These are phyloP conservation scores for Athripsodes cinereus DNA, from an alignment of 2,888 invertebrate species.

Conservation along the genomic window DNA sequence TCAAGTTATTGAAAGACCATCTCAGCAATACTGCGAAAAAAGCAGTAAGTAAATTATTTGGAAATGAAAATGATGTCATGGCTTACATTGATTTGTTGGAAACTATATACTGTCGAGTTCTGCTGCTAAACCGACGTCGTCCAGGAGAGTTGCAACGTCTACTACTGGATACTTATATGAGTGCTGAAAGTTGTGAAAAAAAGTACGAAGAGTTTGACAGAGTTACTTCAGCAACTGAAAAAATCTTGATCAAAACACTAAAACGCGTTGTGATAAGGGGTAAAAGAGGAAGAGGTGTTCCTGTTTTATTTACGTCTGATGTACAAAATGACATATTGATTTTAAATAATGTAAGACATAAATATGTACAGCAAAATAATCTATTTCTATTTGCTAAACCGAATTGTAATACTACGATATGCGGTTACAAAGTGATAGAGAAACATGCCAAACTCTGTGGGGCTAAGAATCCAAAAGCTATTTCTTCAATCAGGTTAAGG, in stretches of 20 bases:
- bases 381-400: neutral
- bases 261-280: conserved; percentile 3
- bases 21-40: conserved; percentile 2
- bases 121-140: conserved; percentile 3
- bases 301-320: neutral
- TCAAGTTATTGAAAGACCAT: conserved; percentile 2
- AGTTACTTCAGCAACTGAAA: conserved; percentile 3
- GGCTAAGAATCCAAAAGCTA: conserved; percentile 3
- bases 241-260: conserved; percentile 2
- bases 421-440: neutral
- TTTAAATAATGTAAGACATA: neutral
- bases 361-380: neutral
- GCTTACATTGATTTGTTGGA: conserved; percentile 3
- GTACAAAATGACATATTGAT: neutral
- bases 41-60: neutral
- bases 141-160: conserved; percentile 5
- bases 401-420: neutral
- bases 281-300: conserved; percentile 5
- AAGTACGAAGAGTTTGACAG: conserved; percentile 5
- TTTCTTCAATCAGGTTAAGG: neutral
- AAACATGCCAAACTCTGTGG: conserved; percentile 4
- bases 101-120: conserved; percentile 5
- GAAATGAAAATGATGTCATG: neutral
- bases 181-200: conserved; percentile 1
- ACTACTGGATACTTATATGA: neutral